Base-by-base conservation (phyloP, 2,888 invertebrate genomes). In the Scrobipalpa atriplicella region DNA sequence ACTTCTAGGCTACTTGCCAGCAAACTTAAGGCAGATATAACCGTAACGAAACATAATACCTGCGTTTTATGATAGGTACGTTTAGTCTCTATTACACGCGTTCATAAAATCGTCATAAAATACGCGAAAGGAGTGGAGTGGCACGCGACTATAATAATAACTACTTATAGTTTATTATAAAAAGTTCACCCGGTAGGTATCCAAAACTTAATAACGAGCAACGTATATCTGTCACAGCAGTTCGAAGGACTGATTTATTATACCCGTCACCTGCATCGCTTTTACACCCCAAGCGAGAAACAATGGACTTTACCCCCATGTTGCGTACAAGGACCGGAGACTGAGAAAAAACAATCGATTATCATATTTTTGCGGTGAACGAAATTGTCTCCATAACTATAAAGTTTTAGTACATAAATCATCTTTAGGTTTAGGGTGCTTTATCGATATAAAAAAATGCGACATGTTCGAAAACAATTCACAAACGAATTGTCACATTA, bases 211-310 rank as follows among this genome's bases (percentile, higher is more conserved):
- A 38, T 58, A 58, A 38, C 36, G 58, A 58, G 58, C n/a, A 11
- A 38, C 58, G 58, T 58, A 61, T 61, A 39, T 39, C 52, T 43
- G 18, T 19, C 66, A 67, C 62, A 66, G 68, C 65, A 68, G 72
- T 19, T 52, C 19, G 52, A 21, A 56, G 54, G 21, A 5, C 29
- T 75, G 75, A 80, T 82, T 81, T 82, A 80, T 84, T 73, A 75
- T 70, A 71, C 67, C 70, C 74, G 77, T 83, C 87, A 86, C 84
- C 85, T 84, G 85, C 80, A 78, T 72, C 71, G 74, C 75, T 78
- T 75, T 78, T 73, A 76, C 78, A 75, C 78, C 77, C 77, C 70
- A 71, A 70, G 70, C 21, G 71, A 71, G 74, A 83, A 83, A 88
- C 87, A 85, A 87, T 81, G 78, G 74, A 72, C 74, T 78, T 81